Evolutionary conservation across 2,888 invertebrate genomes (phyloP), one percentile per base, ranked within the genome.

Genomic region (Lasioglossum zephyrum): DNA sequence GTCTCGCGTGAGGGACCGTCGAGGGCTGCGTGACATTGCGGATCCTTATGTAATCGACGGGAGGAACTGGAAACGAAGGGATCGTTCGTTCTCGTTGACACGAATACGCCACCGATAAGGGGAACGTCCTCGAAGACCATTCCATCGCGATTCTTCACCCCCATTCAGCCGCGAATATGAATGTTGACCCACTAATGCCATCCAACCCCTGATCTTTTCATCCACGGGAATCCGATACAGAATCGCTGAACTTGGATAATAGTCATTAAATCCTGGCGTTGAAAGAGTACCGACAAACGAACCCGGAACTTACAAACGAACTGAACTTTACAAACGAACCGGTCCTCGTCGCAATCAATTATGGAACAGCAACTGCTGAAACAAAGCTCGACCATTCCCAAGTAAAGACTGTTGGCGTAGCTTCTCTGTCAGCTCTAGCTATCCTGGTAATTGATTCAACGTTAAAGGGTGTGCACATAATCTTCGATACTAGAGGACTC

Each of bases 1-100:
- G 77, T 86, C 79, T 85, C 79, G 81, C 88, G 74, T 77, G 85
- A 81, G 81, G 79, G 73, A 78, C 79, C 77, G 79, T 82, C 81
- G 74, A 82, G 76, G 86, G 74, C 82, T 87, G 84, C 81, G 84
- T 84, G 89, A 84, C 89, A 86, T 89, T 89, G 89, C 89, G 78
- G 89, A 81, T 87, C 87, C 87, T 89, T 89, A 89, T 81, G 89
- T 87, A 89, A 89, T 84, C 87, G 87, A 78, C 79, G 77, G 84
- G 81, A 79, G 84, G 81, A 79, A 84, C 76, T 53, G 84, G 84
- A 77, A 81, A 76, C 82, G 73, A 78, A 63, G 70, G 79, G 73
- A 39, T 76, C 63, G 6, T 53, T 57, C 53, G 63, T 77, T 49
- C 57, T 80, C 70, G 18, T 63, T 76, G 63, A 84, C 53, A 53